These are phyloP conservation scores for Corythornis madagascariensis DNA, from an alignment of 2,113 vertebrate species.

Conservation along the genomic window DNA sequence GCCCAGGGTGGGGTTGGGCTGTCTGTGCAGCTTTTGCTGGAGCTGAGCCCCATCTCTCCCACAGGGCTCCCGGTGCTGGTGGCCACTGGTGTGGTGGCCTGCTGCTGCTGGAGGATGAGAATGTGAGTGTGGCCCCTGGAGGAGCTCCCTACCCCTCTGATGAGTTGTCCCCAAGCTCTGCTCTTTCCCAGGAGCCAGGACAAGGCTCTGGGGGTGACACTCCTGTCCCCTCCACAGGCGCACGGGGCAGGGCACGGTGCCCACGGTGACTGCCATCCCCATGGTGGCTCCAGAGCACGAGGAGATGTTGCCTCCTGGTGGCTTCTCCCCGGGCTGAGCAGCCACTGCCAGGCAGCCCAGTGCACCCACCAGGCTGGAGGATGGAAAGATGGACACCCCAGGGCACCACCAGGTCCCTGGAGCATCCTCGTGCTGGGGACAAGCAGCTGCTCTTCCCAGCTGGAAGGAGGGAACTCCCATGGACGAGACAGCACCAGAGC, in stretches of 20 bases:
- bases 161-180: background rate
- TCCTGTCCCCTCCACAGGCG: background rate
- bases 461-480: background rate
- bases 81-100: accelerated
- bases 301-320: accelerated
- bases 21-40: background rate
- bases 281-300: background rate
- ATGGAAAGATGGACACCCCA: background rate
- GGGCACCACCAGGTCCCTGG: background rate
- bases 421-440: background rate
- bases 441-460: accelerated
- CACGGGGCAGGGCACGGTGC: accelerated
- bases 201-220: accelerated
- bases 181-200: background rate
- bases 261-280: accelerated
- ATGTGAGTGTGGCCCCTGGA: background rate
- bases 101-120: slow-evolving; percentile 5
- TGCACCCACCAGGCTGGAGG: background rate
- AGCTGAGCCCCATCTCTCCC: background rate
- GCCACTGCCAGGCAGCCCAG: accelerated
- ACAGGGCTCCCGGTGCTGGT: background rate
- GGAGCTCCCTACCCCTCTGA: background rate
- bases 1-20: accelerated
- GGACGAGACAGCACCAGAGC: background rate
- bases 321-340: background rate